These are phyloP conservation scores for Scyliorhinus canicula DNA, from an alignment of 2,797 vertebrate genomes.

Conservation along the genomic window DNA sequence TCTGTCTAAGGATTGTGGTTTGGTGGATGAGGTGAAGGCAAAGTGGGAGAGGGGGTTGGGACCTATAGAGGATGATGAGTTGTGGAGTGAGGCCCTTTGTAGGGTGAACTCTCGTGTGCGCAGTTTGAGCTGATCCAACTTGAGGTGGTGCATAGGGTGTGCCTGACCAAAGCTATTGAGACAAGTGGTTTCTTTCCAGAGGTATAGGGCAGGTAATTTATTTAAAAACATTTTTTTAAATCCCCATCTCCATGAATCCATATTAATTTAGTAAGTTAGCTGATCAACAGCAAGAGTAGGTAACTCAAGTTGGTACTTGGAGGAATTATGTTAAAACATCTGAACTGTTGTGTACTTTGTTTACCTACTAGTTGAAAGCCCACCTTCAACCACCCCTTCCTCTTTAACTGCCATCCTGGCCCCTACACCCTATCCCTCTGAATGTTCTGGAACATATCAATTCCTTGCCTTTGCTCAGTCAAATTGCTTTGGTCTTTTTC, in stretches of 20 bases:
- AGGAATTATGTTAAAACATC: background rate
- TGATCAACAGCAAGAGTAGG: background rate
- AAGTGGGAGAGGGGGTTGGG: no score
- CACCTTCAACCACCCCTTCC: background rate
- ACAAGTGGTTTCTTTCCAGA: no score
- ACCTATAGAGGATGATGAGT: no score
- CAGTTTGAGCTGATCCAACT: no score
- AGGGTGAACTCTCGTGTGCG: no score
- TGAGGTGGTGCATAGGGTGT: no score
- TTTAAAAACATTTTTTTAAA: no score
- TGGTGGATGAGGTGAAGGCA: no score
- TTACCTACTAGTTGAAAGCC: background rate
- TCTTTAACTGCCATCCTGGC: background rate
- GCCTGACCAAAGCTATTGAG: no score
- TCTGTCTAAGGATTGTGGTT: no score
- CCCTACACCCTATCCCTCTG: background rate
- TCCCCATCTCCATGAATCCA: background rate
- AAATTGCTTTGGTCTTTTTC: background rate
- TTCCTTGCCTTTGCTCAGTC: background rate
- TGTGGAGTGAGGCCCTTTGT: no score
- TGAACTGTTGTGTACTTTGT: background rate
- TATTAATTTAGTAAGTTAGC: background rate
- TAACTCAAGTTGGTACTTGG: background rate
- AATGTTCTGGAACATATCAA: background rate
- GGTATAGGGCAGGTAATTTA: no score